Percentiles rank a stretch among this genome's conserved stretches.
These are phyloP conservation scores for Gastrophryne carolinensis DNA, from an alignment of 2,797 vertebrate species.

Conservation along the genomic window DNA sequence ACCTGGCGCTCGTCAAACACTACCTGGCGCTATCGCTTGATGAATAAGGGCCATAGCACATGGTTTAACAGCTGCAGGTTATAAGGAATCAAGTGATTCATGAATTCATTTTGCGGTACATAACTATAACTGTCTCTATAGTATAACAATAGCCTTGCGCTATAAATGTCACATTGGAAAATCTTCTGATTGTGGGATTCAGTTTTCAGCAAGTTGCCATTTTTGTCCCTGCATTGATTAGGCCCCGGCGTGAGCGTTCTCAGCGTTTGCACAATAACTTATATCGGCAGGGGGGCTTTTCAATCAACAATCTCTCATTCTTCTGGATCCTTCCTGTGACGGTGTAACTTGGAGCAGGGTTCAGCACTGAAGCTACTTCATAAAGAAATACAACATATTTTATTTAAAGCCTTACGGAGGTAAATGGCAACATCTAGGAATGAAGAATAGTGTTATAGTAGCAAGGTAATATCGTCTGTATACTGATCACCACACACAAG, in stretches of 20 bases:
- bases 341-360: background rate
- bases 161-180: background rate
- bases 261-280: constrained; percentile 4
- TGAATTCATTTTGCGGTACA: too few relatives aligned
- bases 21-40: too few relatives aligned
- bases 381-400: background rate
- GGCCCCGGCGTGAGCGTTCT: background rate
- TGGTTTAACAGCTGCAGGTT: too few relatives aligned
- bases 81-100: too few relatives aligned
- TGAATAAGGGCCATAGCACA: too few relatives aligned
- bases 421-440: background rate
- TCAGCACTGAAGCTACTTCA: background rate
- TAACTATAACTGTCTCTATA: too few relatives aligned
- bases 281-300: background rate
- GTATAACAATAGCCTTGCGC: background rate
- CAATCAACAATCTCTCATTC: background rate
- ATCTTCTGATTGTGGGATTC: background rate
- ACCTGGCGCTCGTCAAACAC: too few relatives aligned
- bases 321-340: too few relatives aligned
- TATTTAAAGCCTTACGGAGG: background rate
- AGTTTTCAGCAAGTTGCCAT: background rate
- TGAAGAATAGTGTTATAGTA: background rate
- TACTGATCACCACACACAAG: too few relatives aligned
- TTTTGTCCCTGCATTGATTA: background rate
- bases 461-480: too few relatives aligned